Base-by-base conservation (phyloP, 2,113 vertebrate species). In the Ctenomys sociabilis region DNA sequence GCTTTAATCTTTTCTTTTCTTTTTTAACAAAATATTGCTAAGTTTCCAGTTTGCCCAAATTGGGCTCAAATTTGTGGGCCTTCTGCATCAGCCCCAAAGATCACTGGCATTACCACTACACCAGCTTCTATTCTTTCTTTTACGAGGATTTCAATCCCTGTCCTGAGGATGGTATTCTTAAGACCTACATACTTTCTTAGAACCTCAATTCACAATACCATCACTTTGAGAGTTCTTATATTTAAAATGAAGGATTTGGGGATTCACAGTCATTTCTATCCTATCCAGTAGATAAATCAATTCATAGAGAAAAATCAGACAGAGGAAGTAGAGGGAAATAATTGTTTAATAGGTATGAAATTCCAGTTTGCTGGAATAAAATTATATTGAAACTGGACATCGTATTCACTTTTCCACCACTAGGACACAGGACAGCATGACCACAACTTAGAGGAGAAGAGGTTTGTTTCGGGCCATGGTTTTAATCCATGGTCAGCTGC, bases 321-420 rank as follows among this genome's bases (percentile, higher is more conserved):
- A 54, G 0, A 9, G 14, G 10, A 35, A 32, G 32, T 14, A 17
- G 16, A 26, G 49, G 86, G 12, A 16, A 88, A 2, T 30, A 61
- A 66, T 11, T 63, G 14, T 2, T 66, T 59, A 61, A 59, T 30
- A 49, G 0, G 2, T 24, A 17, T 1, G 2, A 1, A 28, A 1
- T 82, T 83, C 54, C 87, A n/a, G n/a, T 72, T 77, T 83, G 7
- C 11, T 4, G 9, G 8, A n/a, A 92, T 9, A 7, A 72, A 61
- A 63, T 54, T 17, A 0, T 43, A 95, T 93, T 80, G 21, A 7
- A 94, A 59, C 8, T 10, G 77, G 9, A 11, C 5, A 7, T 14
- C 75, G 30, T 78, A 77, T 12, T 77, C 40, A 30, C 26, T 7
- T 28, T 77, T 7, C 73, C 17, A 30, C 2, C 40, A 14, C 1